These are phyloP conservation scores for Heliconius ethilla DNA, from an alignment of 2,888 invertebrate species.

Conservation along the genomic window DNA sequence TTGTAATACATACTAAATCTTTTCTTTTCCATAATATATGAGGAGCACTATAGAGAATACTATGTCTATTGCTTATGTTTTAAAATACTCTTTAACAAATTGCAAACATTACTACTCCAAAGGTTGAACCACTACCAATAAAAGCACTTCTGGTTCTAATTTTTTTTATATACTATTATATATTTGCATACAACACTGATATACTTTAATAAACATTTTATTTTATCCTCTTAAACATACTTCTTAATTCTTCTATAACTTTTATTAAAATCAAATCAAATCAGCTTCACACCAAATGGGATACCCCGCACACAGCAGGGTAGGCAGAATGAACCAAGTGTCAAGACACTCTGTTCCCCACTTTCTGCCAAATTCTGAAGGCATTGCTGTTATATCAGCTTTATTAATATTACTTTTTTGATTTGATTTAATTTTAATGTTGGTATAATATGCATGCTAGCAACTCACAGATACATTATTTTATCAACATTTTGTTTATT, in stretches of 20 bases:
- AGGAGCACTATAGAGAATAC: neutral
- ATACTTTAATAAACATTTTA: neutral
- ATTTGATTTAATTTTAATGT: too few relatives aligned
- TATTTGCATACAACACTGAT: neutral
- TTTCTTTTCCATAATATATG: neutral
- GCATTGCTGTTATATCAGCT: too few relatives aligned
- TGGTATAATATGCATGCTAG: too few relatives aligned
- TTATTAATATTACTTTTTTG: too few relatives aligned
- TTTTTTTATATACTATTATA: too few relatives aligned
- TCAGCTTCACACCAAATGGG: neutral
- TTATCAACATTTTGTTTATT: too few relatives aligned
- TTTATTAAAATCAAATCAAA: neutral
- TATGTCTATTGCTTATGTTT: neutral
- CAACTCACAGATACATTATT: too few relatives aligned
- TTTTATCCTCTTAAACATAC: neutral
- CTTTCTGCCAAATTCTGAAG: too few relatives aligned
- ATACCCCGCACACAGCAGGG: too few relatives aligned
- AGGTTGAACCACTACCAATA: neutral
- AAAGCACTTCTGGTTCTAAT: neutral
- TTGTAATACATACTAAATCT: neutral
- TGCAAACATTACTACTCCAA: neutral
- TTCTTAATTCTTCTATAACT: neutral
- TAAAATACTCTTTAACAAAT: neutral
- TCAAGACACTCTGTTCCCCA: too few relatives aligned
- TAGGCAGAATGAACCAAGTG: too few relatives aligned